phyloP scores from a whole-genome alignment of 2,888 invertebrate genomes.

The Ypsolopha sequella region DNA sequence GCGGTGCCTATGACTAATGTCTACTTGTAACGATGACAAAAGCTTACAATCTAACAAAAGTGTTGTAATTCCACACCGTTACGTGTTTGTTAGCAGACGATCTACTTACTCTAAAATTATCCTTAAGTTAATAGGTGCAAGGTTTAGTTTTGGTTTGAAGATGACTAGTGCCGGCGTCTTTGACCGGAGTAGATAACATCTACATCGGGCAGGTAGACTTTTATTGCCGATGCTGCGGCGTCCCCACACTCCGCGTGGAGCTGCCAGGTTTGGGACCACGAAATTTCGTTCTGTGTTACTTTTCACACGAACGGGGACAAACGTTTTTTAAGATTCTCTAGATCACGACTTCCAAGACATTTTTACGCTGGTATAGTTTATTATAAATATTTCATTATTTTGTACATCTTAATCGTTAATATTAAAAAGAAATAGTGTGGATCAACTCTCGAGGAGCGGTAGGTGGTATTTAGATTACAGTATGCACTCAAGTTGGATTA shows the following conservation, averaged over 20 bases:
- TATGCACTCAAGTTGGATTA: not conserved
- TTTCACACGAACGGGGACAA: conserved; percentile 30
- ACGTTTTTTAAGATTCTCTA: not conserved
- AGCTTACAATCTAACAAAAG: conserved; percentile 60
- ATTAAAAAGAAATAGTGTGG: not conserved
- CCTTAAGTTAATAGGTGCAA: conserved; percentile 15
- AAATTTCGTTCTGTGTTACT: conserved; percentile 32
- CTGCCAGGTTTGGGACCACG: conserved; percentile 24
- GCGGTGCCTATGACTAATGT: conserved; percentile 45
- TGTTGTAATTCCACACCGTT: conserved; percentile 64
- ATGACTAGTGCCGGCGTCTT: conserved; percentile 51
- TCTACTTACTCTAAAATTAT: conserved; percentile 7
- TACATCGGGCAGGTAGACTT: conserved; percentile 63
- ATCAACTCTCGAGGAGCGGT: not conserved
- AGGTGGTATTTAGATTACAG: not conserved
- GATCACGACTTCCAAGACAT: not conserved
- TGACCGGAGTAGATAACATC: conserved; percentile 62
- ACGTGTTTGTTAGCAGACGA: conserved; percentile 34
- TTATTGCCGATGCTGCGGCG: conserved; percentile 36
- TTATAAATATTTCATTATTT: not conserved
- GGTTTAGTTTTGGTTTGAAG: conserved; percentile 17
- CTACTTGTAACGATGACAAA: conserved; percentile 53
- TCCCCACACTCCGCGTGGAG: conserved; percentile 19
- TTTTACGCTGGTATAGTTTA: not conserved
- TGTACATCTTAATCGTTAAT: not conserved